These are phyloP conservation scores for Podilymbus podiceps DNA, from an alignment of 2,113 vertebrate genomes.

Conservation along the genomic window DNA sequence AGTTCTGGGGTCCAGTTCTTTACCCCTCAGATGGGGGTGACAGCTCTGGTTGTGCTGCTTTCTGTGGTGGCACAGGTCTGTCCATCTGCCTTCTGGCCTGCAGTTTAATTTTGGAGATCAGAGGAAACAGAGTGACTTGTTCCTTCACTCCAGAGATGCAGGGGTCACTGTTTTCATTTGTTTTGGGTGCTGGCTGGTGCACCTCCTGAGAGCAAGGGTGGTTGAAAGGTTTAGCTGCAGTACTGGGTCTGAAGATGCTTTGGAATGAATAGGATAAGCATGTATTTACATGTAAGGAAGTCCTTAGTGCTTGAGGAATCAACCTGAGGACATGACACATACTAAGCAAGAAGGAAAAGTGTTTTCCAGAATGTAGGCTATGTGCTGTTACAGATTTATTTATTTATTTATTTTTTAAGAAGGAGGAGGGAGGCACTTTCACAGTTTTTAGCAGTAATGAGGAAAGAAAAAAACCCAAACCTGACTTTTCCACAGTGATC, in stretches of 20 bases:
- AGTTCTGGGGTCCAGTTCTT: not conserved
- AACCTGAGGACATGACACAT: not conserved
- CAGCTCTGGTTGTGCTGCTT: not conserved
- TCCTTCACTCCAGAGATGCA: not conserved
- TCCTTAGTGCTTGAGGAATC: not conserved
- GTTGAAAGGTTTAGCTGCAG: not conserved
- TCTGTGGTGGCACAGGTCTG: not conserved
- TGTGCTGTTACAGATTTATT: not conserved
- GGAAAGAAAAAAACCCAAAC: too few species aligned
- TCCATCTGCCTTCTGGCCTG: not conserved
- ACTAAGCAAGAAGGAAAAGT: not conserved
- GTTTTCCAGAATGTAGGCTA: not conserved
- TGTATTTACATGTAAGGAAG: not conserved
- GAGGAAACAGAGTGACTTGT: not conserved
- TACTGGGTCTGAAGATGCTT: not conserved
- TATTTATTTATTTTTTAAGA: not conserved
- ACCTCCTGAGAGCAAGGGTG: not conserved
- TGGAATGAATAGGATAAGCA: not conserved
- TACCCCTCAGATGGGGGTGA: not conserved
- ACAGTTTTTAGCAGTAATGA: not conserved
- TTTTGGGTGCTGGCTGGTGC: not conserved
- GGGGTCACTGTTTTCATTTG: not conserved
- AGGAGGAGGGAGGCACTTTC: not conserved
- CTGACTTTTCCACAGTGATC: not conserved
- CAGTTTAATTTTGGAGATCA: not conserved